phyloP scores from a whole-genome alignment of 2,888 invertebrate species.

The Phyllotreta cruciferae region DNA sequence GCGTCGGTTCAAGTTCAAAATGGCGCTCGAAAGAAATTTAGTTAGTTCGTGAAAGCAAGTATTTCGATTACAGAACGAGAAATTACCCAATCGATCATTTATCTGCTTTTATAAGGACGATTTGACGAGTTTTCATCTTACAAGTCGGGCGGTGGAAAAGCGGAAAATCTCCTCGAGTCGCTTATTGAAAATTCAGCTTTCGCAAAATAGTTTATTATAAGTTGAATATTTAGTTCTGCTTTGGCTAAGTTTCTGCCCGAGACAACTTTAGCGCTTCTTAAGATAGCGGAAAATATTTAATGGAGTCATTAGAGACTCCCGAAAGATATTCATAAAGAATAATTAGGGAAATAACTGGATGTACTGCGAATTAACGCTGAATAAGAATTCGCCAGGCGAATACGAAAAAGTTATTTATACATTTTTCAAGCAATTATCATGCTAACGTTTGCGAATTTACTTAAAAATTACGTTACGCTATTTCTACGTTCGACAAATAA shows the following conservation, averaged over 20 bases:
- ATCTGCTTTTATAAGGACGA: too few relatives aligned
- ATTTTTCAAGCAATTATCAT: too few relatives aligned
- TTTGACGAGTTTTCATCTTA: too few relatives aligned
- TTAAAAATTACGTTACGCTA: too few relatives aligned
- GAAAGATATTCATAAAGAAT: slow-evolving; percentile 27
- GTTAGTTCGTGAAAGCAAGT: too few relatives aligned
- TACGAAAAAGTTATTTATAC: background rate
- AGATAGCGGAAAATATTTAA: slow-evolving; percentile 36
- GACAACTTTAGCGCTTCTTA: slow-evolving; percentile 33
- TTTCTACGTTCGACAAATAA: too few relatives aligned
- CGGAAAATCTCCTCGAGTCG: background rate
- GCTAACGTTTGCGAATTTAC: too few relatives aligned
- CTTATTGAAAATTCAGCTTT: slow-evolving; percentile 35
- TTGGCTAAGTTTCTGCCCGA: slow-evolving; percentile 33
- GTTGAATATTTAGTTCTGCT: slow-evolving; percentile 29
- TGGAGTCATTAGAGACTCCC: slow-evolving; percentile 32
- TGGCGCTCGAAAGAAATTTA: too few relatives aligned
- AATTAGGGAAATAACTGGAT: slow-evolving; percentile 30
- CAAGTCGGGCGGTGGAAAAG: too few relatives aligned
- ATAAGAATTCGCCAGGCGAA: background rate
- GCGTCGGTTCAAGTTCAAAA: too few relatives aligned
- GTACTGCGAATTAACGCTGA: slow-evolving; percentile 12
- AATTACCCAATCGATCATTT: too few relatives aligned
- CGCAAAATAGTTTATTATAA: slow-evolving; percentile 35
- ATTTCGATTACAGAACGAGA: too few relatives aligned